Evolutionary conservation across 1,140 invertebrate genomes (phyloP).

Genomic region (Oncopeltus fasciatus): DNA sequence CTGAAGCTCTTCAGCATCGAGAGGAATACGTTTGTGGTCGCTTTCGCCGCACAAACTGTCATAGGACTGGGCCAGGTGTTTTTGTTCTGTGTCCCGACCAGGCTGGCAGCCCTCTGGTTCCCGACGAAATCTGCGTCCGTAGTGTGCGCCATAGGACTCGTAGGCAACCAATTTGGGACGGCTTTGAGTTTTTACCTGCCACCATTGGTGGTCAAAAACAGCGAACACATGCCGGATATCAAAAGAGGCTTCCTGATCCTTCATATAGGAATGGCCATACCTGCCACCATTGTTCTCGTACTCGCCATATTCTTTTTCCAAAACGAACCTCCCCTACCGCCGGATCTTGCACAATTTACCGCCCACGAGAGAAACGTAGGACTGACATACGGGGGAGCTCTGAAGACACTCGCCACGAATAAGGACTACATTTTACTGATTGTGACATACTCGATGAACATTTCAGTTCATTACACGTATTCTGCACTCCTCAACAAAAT

Average conservation of each 20-base stretch:
- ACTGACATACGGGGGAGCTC: too few relatives aligned
- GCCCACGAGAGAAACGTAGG: too few relatives aligned
- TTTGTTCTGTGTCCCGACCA: conserved; percentile 46
- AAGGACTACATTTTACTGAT: too few relatives aligned
- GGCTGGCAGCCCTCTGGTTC: conserved; percentile 53
- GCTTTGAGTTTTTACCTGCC: conserved; percentile 42
- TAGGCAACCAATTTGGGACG: conserved; percentile 65
- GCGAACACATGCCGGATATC: conserved; percentile 31
- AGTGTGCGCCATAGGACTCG: conserved; percentile 51
- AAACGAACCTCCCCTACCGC: too few relatives aligned
- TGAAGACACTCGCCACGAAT: too few relatives aligned
- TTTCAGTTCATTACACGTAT: too few relatives aligned
- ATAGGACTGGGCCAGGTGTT: conserved; percentile 49
- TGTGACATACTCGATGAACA: too few relatives aligned
- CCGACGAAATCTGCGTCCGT: conserved; percentile 44
- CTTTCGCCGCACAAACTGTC: conserved; percentile 44
- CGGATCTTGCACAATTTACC: too few relatives aligned
- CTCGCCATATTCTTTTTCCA: too few relatives aligned
- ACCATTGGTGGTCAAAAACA: conserved; percentile 35
- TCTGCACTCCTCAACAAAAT: too few relatives aligned
- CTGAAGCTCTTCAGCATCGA: conserved; percentile 40
- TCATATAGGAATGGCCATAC: conserved; percentile 35
- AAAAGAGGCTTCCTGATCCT: conserved; percentile 34
- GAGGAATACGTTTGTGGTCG: conserved; percentile 36
- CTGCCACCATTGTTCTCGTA: too few relatives aligned